A percentile compares a stretch with the other conserved stretches of the same genome.
Conservation (phyloP, 2,113 vertebrate species). For the Lasiurus borealis region DNA sequence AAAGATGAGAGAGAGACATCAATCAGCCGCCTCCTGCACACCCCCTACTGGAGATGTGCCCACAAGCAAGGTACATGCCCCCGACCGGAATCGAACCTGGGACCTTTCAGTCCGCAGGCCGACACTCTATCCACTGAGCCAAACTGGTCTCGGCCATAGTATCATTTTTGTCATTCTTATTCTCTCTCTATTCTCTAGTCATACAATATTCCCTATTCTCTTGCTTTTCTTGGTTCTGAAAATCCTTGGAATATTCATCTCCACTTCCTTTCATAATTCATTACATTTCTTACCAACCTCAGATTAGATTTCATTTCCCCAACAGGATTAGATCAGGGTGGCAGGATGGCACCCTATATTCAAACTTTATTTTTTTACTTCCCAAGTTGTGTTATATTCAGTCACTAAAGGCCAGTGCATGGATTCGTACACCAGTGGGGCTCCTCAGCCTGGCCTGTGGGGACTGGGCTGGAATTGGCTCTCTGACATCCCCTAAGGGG, state of each 20-base stretch:
- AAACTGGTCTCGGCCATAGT: too few relatives aligned
- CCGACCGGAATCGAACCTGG: too few relatives aligned
- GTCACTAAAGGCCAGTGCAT: not conserved
- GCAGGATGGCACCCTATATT: not conserved
- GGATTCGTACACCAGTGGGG: too few relatives aligned
- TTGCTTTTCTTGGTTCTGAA: not conserved
- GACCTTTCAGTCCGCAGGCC: too few relatives aligned
- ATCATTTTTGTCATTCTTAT: not conserved
- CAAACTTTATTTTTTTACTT: not conserved
- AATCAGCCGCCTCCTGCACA: too few relatives aligned
- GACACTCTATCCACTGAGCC: too few relatives aligned
- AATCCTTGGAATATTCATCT: not conserved
- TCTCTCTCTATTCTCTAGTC: not conserved
- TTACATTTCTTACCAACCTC: not conserved
- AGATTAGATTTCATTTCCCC: not conserved
- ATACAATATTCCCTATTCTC: not conserved
- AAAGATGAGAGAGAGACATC: too few relatives aligned
- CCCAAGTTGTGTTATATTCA: not conserved
- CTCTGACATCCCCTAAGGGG: too few relatives aligned
- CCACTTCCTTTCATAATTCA: constrained; percentile 4
- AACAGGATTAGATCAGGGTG: not conserved
- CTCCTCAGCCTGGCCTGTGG: too few relatives aligned
- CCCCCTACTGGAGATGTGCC: too few relatives aligned
- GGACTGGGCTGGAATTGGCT: too few relatives aligned
- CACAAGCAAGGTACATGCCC: too few relatives aligned